Conservation (phyloP, 2,888 invertebrate species). For the Heliconius aoede region DNA sequence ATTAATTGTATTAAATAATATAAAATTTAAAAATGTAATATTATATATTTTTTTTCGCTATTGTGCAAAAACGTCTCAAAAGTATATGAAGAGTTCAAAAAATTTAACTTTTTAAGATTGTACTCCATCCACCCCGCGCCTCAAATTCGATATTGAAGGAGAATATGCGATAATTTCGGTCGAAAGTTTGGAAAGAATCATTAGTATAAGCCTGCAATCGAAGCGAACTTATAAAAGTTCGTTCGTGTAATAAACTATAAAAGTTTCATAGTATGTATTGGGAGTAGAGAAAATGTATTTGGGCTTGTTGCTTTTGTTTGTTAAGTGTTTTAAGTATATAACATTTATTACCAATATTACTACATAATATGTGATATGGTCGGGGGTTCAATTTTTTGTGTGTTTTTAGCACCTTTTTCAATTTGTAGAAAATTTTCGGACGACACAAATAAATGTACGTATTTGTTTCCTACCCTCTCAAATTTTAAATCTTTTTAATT, state of each 20-base stretch:
- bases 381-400: too few species aligned
- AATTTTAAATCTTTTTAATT: not conserved
- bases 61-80: not conserved
- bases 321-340: not conserved
- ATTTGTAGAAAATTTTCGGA: not conserved
- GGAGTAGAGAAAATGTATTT: constrained; percentile 44
- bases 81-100: not conserved
- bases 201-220: constrained; percentile 50
- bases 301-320: constrained; percentile 44
- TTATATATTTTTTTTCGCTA: not conserved
- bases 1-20: too few species aligned
- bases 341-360: too few species aligned
- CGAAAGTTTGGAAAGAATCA: constrained; percentile 48
- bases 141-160: constrained; percentile 26
- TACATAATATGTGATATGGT: too few species aligned
- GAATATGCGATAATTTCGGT: constrained; percentile 47
- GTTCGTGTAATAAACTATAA: constrained; percentile 47
- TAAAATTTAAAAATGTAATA: too few species aligned
- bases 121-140: constrained; percentile 19
- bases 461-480: not conserved
- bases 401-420: too few species aligned
- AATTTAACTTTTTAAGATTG: constrained; percentile 6
- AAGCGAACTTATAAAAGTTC: constrained; percentile 49
- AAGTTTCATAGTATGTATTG: constrained; percentile 47
- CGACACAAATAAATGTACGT: not conserved